A percentile compares a stretch with the other conserved stretches of the same genome.
phyloP scores from a whole-genome alignment of 2,113 vertebrate species.

The Ochotona princeps region DNA sequence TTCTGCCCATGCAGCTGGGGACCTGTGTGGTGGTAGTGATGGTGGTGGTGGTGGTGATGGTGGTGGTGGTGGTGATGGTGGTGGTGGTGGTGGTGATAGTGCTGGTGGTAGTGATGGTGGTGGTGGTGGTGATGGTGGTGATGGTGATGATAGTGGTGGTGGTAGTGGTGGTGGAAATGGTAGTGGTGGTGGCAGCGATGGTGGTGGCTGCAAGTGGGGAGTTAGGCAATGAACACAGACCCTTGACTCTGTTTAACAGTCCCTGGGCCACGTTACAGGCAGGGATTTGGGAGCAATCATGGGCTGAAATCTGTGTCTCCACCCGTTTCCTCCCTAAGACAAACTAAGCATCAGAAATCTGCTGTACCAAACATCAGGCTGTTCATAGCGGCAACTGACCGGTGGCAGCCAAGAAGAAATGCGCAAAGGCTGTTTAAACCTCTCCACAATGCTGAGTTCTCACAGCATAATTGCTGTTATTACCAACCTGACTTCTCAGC shows the following conservation, averaged over 20 bases:
- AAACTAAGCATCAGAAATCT: not conserved
- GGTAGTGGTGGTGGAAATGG: no score
- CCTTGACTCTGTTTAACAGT: no score
- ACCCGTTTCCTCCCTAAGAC: not conserved
- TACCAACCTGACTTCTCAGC: not conserved
- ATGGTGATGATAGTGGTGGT: no score
- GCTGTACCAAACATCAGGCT: not conserved
- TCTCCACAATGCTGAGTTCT: not conserved
- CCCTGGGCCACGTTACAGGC: no score
- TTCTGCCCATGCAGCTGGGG: rapidly evolving
- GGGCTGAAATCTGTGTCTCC: not conserved
- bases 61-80: rapidly evolving
- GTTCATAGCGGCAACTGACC: no score
- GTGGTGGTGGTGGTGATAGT: no score
- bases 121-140: no score
- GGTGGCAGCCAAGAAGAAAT: not conserved
- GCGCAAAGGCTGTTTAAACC: not conserved
- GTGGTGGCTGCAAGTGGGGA: no score
- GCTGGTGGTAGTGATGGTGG: no score
- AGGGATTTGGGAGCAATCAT: not conserved
- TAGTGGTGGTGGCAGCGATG: no score
- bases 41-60: rapidly evolving
- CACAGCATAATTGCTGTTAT: not conserved
- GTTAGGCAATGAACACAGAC: no score
- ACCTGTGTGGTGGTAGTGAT: no score